These are phyloP conservation scores for Pangasius sanitwongsei DNA, from an alignment of 2,797 vertebrate species.

Conservation along the genomic window DNA sequence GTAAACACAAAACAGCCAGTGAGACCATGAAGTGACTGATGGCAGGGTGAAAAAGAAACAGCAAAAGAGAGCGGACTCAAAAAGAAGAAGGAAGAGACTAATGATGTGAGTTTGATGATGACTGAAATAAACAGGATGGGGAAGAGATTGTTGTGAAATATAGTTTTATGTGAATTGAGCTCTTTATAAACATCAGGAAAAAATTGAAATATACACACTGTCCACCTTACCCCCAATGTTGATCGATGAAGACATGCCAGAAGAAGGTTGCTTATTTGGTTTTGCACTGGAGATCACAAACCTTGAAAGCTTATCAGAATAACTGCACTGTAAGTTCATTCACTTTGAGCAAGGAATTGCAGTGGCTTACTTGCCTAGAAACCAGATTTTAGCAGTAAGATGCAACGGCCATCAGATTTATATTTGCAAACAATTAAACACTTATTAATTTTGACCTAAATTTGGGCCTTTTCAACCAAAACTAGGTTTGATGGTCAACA, in stretches of 20 bases:
- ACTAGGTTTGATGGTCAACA: not conserved
- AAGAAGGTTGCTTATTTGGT: not conserved
- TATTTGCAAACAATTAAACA: not conserved
- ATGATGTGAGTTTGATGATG: not conserved
- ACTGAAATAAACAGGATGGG: constrained; percentile 4
- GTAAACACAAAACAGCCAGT: constrained; percentile 26
- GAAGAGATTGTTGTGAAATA: not conserved
- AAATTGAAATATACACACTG: not conserved
- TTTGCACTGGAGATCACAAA: constrained; percentile 20
- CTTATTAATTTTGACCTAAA: not conserved
- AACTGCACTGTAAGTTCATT: not conserved
- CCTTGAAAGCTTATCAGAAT: not conserved
- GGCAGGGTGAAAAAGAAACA: constrained; percentile 39
- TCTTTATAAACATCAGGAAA: not conserved
- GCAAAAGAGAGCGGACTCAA: not conserved
- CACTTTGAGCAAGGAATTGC: not conserved
- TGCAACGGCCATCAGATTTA: not conserved
- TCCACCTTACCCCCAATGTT: not conserved
- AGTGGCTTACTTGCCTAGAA: not conserved
- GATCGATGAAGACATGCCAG: not conserved
- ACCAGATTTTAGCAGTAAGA: not conserved
- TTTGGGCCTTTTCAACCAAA: not conserved
- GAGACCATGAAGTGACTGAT: constrained; percentile 63
- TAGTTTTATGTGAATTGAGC: not conserved
- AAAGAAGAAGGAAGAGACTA: constrained; percentile 14